Evolutionary conservation across 1,140 invertebrate genomes (phyloP).

Genomic region (Wiebesia pumilae): DNA sequence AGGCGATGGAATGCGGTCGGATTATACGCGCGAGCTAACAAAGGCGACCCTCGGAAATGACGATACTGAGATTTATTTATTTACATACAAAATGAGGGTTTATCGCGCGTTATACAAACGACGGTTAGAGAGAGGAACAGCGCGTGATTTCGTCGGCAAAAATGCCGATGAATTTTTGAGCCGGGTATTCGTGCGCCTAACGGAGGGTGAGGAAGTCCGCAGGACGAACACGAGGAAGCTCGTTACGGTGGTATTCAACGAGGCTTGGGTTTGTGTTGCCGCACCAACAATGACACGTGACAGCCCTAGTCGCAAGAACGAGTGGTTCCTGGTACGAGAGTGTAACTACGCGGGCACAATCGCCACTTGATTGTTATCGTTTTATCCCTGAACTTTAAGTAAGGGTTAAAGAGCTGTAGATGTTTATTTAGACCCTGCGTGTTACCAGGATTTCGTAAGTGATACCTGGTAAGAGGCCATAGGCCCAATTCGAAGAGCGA

Average conservation of each 20-base stretch:
- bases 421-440: slow-evolving; percentile 36
- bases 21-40: too few relatives aligned
- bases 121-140: too few relatives aligned
- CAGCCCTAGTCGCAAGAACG: neutral
- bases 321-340: neutral
- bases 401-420: neutral
- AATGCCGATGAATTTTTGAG: too few relatives aligned
- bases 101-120: too few relatives aligned
- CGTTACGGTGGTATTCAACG: neutral
- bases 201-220: too few relatives aligned
- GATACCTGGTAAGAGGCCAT: neutral
- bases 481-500: neutral
- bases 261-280: too few relatives aligned
- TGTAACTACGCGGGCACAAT: neutral
- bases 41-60: too few relatives aligned
- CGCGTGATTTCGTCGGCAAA: too few relatives aligned
- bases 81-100: too few relatives aligned
- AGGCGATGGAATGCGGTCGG: too few relatives aligned
- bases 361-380: slow-evolving; percentile 45
- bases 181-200: too few relatives aligned
- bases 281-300: slow-evolving; percentile 43
- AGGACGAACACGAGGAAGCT: neutral
- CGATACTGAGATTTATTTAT: too few relatives aligned
- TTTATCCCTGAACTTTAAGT: neutral
- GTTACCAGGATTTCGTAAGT: slow-evolving; percentile 1